These are phyloP conservation scores for Acipenser ruthenus DNA, from an alignment of 2,797 vertebrate genomes.

Conservation along the genomic window DNA sequence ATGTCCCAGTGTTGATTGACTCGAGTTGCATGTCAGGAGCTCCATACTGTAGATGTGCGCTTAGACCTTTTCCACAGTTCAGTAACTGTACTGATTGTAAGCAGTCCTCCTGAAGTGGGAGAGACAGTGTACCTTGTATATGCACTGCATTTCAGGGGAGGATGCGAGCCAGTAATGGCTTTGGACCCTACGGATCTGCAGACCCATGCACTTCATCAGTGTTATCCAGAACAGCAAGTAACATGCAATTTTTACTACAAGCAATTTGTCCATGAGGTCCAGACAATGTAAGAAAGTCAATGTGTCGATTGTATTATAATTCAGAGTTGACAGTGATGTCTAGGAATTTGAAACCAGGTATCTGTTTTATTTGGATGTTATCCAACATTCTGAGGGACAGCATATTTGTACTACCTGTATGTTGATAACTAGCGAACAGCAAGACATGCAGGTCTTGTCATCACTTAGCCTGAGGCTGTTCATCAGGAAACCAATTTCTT, in stretches of 20 bases:
- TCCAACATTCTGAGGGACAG: neutral
- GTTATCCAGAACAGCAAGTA: neutral
- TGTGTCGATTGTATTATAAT: neutral
- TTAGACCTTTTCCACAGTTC: no score
- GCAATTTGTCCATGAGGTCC: neutral
- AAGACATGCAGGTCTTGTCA: slow-evolving; percentile 10
- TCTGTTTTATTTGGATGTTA: neutral
- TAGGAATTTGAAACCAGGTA: neutral
- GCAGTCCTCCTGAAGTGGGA: neutral
- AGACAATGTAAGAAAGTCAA: neutral
- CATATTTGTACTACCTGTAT: slow-evolving; percentile 2
- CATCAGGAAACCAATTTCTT: slow-evolving; percentile 15
- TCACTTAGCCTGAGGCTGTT: slow-evolving; percentile 2
- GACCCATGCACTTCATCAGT: neutral
- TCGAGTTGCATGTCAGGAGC: no score
- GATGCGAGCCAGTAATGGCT: neutral
- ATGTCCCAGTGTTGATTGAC: no score
- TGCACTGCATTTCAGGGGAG: neutral
- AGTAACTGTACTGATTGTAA: no score
- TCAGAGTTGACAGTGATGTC: neutral
- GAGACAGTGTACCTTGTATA: neutral
- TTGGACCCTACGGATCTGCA: neutral
- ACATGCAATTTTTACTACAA: neutral
- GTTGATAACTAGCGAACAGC: slow-evolving; percentile 2
- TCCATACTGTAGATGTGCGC: no score